Evolutionary conservation across 2,797 vertebrate genomes (phyloP).

Genomic region (Staurois parvus): DNA sequence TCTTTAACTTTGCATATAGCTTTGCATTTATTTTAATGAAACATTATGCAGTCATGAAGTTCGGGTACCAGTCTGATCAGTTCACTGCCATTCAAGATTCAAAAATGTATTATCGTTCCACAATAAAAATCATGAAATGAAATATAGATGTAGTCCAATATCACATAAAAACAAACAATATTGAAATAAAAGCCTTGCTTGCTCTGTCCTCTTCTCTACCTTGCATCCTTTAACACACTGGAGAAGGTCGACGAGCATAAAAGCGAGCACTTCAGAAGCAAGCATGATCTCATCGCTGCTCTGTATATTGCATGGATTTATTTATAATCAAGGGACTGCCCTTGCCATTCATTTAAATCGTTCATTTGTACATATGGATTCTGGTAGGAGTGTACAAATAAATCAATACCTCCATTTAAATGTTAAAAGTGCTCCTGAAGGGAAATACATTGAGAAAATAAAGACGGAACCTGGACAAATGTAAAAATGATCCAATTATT

Average conservation of each 20-base stretch:
- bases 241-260: constrained; percentile 26
- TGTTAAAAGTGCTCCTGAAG: constrained; percentile 12
- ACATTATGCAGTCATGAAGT: neutral
- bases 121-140: too few species aligned
- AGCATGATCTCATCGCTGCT: constrained; percentile 37
- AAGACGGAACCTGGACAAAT: neutral
- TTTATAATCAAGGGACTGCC: constrained; percentile 19
- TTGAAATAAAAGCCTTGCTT: neutral
- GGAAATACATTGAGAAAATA: neutral
- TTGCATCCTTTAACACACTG: neutral
- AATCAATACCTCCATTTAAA: constrained; percentile 45
- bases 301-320: constrained; percentile 30
- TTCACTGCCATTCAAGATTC: neutral
- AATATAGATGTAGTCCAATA: too few species aligned
- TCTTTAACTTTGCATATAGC: neutral
- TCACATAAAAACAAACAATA: neutral
- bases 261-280: neutral
- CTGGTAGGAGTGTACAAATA: constrained; percentile 38
- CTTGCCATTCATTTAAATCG: constrained; percentile 33
- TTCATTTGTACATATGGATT: constrained; percentile 47
- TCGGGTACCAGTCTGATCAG: neutral
- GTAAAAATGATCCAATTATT: neutral
- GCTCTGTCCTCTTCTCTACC: neutral
- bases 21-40: neutral
- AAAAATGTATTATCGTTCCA: too few species aligned